Conservation (phyloP, 1,140 invertebrate species). For the Drosophila eugracilis region DNA sequence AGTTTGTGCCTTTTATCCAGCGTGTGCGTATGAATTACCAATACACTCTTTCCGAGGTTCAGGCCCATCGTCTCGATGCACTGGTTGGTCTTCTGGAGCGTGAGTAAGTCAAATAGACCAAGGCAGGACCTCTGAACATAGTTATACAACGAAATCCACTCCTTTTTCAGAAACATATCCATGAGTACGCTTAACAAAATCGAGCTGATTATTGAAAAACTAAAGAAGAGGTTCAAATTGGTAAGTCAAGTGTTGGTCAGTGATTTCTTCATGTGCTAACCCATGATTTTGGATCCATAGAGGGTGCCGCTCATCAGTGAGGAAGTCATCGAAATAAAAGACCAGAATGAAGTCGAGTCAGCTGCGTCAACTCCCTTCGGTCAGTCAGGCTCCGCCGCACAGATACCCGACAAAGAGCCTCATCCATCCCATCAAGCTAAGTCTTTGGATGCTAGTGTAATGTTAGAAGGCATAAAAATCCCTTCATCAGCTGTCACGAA, state of each 20-base stretch:
- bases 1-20: constrained; percentile 40
- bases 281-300: neutral
- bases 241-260: constrained; percentile 29
- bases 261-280: neutral
- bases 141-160: neutral
- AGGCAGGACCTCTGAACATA: too few relatives aligned
- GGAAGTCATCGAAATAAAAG: constrained; percentile 13
- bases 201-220: constrained; percentile 39
- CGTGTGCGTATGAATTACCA: constrained; percentile 17
- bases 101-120: constrained; percentile 41
- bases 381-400: neutral
- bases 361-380: neutral
- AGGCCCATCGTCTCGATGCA: constrained; percentile 27
- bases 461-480: too few relatives aligned
- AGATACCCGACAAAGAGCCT: neutral
- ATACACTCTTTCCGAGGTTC: constrained; percentile 13
- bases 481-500: too few relatives aligned
- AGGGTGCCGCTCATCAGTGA: neutral
- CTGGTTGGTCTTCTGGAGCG: constrained; percentile 32
- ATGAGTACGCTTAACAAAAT: constrained; percentile 30
- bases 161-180: constrained; percentile 10
- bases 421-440: neutral
- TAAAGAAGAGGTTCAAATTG: constrained; percentile 41
- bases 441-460: neutral
- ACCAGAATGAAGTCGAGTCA: neutral